Percentiles rank a stretch among this genome's conserved stretches.
These are phyloP conservation scores for Notodonta dromedarius DNA, from an alignment of 2,888 invertebrate genomes.

Conservation along the genomic window DNA sequence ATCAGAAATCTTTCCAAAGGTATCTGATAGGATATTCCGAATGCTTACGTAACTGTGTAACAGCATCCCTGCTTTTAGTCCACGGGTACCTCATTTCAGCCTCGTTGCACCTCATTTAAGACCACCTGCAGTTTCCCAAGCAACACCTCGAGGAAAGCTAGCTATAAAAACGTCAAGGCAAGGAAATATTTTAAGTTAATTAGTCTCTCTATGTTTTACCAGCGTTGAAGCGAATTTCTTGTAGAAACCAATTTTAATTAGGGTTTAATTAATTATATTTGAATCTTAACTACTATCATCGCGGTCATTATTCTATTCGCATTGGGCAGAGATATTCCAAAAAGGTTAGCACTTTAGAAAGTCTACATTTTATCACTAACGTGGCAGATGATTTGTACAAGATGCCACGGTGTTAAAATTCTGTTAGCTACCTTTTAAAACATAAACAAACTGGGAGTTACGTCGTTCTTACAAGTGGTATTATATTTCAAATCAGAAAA, in stretches of 20 bases:
- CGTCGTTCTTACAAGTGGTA: too few relatives aligned
- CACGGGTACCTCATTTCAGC: constrained; percentile 22
- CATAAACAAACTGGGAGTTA: too few relatives aligned
- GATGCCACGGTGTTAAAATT: too few relatives aligned
- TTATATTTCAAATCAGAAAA: too few relatives aligned
- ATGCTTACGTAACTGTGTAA: constrained; percentile 31
- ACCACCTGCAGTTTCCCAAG: constrained; percentile 50
- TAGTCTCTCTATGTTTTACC: constrained; percentile 25
- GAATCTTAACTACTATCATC: not conserved
- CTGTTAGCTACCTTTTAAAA: too few relatives aligned
- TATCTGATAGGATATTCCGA: too few relatives aligned
- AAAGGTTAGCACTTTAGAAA: too few relatives aligned
- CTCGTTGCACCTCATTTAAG: constrained; percentile 36
- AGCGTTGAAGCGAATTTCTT: constrained; percentile 15
- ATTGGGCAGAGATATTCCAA: too few relatives aligned
- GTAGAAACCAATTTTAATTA: constrained; percentile 22
- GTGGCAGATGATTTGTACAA: too few relatives aligned
- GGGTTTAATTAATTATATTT: constrained; percentile 13
- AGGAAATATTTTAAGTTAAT: constrained; percentile 44
- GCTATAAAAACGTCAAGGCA: constrained; percentile 36
- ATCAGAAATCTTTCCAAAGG: too few relatives aligned
- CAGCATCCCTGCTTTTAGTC: constrained; percentile 14
- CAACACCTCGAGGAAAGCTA: constrained; percentile 27
- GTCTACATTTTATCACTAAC: too few relatives aligned
- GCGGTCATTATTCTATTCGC: too few relatives aligned